These are phyloP conservation scores for Diploscapter pachys DNA, from an alignment of 1,140 invertebrate genomes.

Conservation along the genomic window DNA sequence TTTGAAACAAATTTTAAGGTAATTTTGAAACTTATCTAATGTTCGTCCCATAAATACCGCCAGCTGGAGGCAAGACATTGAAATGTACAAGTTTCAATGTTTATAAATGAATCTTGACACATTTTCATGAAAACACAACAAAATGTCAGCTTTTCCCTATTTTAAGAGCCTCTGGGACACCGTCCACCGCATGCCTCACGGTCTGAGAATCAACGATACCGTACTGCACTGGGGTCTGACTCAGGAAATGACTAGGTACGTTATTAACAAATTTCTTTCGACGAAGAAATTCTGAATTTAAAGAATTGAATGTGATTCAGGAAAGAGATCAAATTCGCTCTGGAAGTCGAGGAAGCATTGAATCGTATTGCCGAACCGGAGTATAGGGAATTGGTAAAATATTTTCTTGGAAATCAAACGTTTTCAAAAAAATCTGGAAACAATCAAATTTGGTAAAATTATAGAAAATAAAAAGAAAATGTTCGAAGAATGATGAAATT, in stretches of 20 bases:
- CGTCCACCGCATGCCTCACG: slow-evolving; percentile 56
- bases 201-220: slow-evolving; percentile 51
- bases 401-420: too few relatives aligned
- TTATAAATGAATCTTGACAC: too few relatives aligned
- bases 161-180: slow-evolving; percentile 58
- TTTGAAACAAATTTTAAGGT: too few relatives aligned
- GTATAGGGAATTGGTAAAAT: slow-evolving; percentile 78
- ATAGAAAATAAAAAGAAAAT: neutral
- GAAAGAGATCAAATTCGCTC: slow-evolving; percentile 94
- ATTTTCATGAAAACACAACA: slow-evolving; percentile 70
- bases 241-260: slow-evolving; percentile 43
- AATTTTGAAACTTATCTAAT: too few relatives aligned
- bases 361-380: slow-evolving; percentile 96
- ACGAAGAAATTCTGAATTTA: too few relatives aligned
- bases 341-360: slow-evolving; percentile 93
- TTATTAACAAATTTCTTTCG: too few relatives aligned
- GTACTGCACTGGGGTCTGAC: slow-evolving; percentile 52
- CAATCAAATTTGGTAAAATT: neutral
- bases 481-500: too few relatives aligned
- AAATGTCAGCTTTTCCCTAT: slow-evolving; percentile 13
- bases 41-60: too few relatives aligned
- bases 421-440: too few relatives aligned
- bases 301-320: slow-evolving; percentile 63
- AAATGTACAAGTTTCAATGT: too few relatives aligned
- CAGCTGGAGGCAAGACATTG: too few relatives aligned